These are phyloP conservation scores for Apis cerana DNA, from an alignment of 1,140 invertebrate genomes.

Conservation along the genomic window DNA sequence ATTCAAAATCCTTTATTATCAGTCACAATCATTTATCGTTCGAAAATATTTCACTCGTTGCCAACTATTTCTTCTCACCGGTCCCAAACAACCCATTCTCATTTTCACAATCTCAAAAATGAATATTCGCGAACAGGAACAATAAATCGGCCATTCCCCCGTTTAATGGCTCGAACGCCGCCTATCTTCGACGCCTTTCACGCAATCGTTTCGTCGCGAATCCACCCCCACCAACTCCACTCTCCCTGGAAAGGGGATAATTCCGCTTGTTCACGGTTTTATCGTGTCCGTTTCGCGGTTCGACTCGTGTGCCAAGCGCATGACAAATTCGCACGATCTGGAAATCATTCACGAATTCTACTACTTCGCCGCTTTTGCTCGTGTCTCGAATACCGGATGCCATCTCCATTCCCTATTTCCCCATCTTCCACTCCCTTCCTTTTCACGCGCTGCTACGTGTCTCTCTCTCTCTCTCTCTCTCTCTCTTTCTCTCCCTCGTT, in stretches of 20 bases:
- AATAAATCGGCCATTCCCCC: not conserved
- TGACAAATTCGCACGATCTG: conserved; percentile 43
- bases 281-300: not conserved
- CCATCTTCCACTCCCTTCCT: too few relatives aligned
- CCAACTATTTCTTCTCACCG: too few relatives aligned
- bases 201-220: conserved; percentile 10
- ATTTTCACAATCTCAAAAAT: too few relatives aligned
- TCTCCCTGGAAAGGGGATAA: not conserved
- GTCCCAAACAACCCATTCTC: too few relatives aligned
- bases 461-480: not conserved
- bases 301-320: conserved; percentile 16
- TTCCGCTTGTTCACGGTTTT: conserved; percentile 17
- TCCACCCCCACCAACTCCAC: not conserved
- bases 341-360: conserved; percentile 28
- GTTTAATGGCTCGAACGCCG: not conserved
- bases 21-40: too few relatives aligned
- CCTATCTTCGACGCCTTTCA: conserved; percentile 5
- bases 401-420: not conserved
- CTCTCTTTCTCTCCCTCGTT: too few relatives aligned
- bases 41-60: too few relatives aligned
- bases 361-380: not conserved
- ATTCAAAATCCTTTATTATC: too few relatives aligned
- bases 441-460: not conserved
- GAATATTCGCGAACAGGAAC: not conserved
- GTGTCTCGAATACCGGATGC: not conserved